These are phyloP conservation scores for Lydus trimaculatus DNA, from an alignment of 2,888 invertebrate species.

Conservation along the genomic window DNA sequence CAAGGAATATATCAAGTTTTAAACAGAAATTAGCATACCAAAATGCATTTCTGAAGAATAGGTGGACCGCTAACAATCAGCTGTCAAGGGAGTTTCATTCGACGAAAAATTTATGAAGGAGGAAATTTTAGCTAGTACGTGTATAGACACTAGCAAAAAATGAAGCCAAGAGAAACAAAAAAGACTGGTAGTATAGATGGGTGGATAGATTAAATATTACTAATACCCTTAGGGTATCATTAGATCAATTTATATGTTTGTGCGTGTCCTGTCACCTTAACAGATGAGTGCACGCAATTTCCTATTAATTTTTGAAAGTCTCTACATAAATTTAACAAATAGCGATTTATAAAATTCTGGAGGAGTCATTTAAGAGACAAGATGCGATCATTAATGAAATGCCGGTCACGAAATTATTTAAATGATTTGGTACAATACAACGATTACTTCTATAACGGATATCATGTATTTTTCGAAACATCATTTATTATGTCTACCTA, in stretches of 20 bases:
- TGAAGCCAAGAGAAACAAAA: not conserved
- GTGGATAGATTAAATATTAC: not conserved
- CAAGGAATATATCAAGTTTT: slow-evolving; percentile 50
- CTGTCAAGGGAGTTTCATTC: slow-evolving; percentile 38
- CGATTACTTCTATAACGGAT: slow-evolving; percentile 15
- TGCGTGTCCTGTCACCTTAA: slow-evolving; percentile 10
- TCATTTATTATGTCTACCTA: slow-evolving; percentile 27
- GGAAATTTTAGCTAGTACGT: not conserved
- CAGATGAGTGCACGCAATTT: slow-evolving; percentile 7
- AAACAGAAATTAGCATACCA: slow-evolving; percentile 48
- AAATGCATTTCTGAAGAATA: slow-evolving; percentile 41
- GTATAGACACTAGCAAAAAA: too few relatives aligned
- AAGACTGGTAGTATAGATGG: not conserved
- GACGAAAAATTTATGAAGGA: not conserved
- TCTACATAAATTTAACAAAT: not conserved
- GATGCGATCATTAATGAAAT: not conserved
- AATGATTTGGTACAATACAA: not conserved
- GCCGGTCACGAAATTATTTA: slow-evolving; percentile 7
- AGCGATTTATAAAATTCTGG: not conserved
- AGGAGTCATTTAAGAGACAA: not conserved
- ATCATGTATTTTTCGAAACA: slow-evolving; percentile 23
- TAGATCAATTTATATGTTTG: not conserved
- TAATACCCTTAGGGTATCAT: not conserved
- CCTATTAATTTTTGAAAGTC: not conserved
- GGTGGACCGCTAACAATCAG: slow-evolving; percentile 50